Evolutionary conservation across 2,113 vertebrate genomes (phyloP), one percentile per base, ranked within the genome.

Genomic region (Entelurus aequoreus): DNA sequence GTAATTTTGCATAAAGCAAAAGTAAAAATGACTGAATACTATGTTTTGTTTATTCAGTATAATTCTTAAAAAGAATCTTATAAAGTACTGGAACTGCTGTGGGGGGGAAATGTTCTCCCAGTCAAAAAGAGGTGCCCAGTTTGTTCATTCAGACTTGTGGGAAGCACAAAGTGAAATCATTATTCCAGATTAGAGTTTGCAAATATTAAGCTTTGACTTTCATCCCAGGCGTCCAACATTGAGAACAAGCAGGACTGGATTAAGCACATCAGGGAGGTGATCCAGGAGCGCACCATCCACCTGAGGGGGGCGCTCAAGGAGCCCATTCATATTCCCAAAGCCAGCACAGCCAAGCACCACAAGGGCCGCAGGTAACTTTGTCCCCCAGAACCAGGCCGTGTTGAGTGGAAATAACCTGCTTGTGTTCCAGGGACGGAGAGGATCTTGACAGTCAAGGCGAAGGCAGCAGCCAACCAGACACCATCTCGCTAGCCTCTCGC

Each of bases 221-320:
- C 5, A 9, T 51, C 40, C 0, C 19, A 99, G 97, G 95, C 95
- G 1, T 99, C 95, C 58, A 98, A 94, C 83, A 97, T 99, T 56
- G 97, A 99, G 80, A 99, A 98, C 90, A 99, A 99, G 83, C 97
- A 99, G 86, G 97, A 99, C 87, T 99, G 97, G 97, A 99, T 99
- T 82, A 99, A 99, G 76, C 97, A 99, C 86, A 97, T 99, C 87
- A 90, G 97, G 40, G 97, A 99, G 75, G 97, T 98, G 56, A 99
- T 99, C 66, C 97, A 99, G 87, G 97, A 99, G 80, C 92, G 96
- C 66, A 98, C 97, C 6, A 92, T 99, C 73, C 96, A 99, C 89
- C 88, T 99, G 76, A 95, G 95, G 79, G 97, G 96, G 47, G 96
- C 97, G 8, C 88, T 99, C 60, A 99, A 99, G 79, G 96, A 99